A percentile compares a stretch with the other conserved stretches of the same genome.
These are phyloP conservation scores for Suncus etruscus DNA, from an alignment of 2,113 vertebrate genomes.

Conservation along the genomic window DNA sequence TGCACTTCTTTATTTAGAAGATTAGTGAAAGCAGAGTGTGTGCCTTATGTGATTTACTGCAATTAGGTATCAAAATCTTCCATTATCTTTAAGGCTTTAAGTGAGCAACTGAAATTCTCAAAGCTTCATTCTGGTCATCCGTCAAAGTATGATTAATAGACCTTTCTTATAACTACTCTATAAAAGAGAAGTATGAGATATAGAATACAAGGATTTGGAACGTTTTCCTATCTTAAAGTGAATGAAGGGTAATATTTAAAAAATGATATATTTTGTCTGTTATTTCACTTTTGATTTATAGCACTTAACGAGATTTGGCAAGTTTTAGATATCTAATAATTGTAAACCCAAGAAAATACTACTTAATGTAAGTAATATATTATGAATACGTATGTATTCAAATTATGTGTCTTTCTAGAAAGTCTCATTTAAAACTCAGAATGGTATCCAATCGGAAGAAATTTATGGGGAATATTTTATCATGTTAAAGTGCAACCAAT, in stretches of 20 bases:
- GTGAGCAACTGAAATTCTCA: background rate
- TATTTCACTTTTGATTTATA: background rate
- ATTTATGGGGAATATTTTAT: background rate
- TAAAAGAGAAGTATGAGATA: background rate
- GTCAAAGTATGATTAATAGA: slow-evolving; percentile 1
- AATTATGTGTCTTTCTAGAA: background rate
- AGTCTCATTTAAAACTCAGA: background rate
- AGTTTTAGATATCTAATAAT: background rate
- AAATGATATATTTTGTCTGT: background rate
- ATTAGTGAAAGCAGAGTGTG: too few species aligned
- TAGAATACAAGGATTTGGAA: background rate
- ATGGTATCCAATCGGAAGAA: background rate
- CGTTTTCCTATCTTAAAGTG: background rate
- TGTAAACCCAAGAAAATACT: background rate
- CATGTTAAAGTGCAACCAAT: background rate
- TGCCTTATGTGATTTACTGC: too few species aligned
- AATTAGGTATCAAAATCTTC: background rate
- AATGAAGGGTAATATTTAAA: background rate
- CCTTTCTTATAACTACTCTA: background rate
- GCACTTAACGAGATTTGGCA: background rate
- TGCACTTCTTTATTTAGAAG: too few species aligned
- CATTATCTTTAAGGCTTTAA: background rate
- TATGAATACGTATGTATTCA: background rate
- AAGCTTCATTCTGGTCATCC: background rate
- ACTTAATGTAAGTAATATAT: background rate